phyloP scores from a whole-genome alignment of 2,888 invertebrate genomes.

The Blera fallax region DNA sequence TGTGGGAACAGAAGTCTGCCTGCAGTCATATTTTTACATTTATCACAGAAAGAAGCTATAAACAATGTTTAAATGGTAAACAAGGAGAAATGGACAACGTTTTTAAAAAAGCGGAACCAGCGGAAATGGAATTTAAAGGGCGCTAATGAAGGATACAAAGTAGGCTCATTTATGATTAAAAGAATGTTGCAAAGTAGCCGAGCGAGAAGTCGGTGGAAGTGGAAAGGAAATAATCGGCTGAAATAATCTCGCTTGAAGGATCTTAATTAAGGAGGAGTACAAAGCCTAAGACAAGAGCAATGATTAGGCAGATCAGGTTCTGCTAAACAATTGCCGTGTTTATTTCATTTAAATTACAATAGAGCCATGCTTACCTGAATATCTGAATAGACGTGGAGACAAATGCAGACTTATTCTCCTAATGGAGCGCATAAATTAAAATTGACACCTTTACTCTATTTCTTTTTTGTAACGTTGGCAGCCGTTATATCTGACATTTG shows the following conservation, averaged over 20 bases:
- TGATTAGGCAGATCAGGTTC: background rate
- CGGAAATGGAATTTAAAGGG: slow-evolving; percentile 23
- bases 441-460: too few species aligned
- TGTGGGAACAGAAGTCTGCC: slow-evolving; percentile 7
- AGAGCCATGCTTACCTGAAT: too few species aligned
- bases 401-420: too few species aligned
- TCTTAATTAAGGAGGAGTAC: background rate
- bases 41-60: slow-evolving; percentile 13
- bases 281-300: background rate
- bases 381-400: too few species aligned
- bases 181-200: background rate
- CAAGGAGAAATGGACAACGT: slow-evolving; percentile 29
- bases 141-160: slow-evolving; percentile 24
- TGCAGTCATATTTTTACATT: slow-evolving; percentile 40
- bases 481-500: too few species aligned
- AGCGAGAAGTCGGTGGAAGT: background rate
- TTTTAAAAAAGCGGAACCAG: background rate
- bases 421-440: too few species aligned
- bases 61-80: slow-evolving; percentile 53
- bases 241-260: background rate
- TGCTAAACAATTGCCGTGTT: too few species aligned
- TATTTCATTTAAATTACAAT: too few species aligned
- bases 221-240: background rate
- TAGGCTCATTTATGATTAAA: slow-evolving; percentile 8
- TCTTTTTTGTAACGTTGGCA: too few species aligned